Percentiles rank a stretch among this genome's conserved stretches.
Conservation (phyloP, 2,797 vertebrate species). For the Natrix natrix region DNA sequence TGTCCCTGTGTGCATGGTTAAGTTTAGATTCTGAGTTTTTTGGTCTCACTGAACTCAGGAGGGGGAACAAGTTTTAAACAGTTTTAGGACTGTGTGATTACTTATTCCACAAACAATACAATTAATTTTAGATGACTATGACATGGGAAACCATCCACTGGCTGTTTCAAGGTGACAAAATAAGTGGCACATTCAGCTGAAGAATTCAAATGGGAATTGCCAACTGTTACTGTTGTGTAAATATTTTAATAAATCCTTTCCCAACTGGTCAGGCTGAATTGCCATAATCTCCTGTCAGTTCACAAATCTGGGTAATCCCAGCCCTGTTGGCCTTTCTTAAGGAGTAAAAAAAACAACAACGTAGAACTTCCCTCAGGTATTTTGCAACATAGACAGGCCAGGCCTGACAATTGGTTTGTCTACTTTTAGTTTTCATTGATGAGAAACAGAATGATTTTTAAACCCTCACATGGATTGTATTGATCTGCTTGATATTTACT, state of each 20-base stretch:
- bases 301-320: neutral
- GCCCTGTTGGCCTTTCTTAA: neutral
- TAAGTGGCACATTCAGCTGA: neutral
- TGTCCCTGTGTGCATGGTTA: neutral
- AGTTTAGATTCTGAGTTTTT: neutral
- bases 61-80: neutral
- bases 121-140: neutral
- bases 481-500: neutral
- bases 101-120: neutral
- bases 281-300: neutral
- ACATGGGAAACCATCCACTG: neutral
- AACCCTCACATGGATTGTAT: neutral
- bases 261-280: neutral
- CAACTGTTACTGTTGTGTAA: neutral
- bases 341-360: neutral
- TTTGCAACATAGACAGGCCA: neutral
- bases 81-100: neutral
- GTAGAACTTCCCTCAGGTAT: neutral
- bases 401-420: neutral
- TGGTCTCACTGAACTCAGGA: neutral
- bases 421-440: neutral
- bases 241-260: neutral
- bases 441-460: neutral
- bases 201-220: neutral
- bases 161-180: neutral